Base-by-base conservation (phyloP, 1,140 invertebrate genomes). In the Drosophila grimshawi region DNA sequence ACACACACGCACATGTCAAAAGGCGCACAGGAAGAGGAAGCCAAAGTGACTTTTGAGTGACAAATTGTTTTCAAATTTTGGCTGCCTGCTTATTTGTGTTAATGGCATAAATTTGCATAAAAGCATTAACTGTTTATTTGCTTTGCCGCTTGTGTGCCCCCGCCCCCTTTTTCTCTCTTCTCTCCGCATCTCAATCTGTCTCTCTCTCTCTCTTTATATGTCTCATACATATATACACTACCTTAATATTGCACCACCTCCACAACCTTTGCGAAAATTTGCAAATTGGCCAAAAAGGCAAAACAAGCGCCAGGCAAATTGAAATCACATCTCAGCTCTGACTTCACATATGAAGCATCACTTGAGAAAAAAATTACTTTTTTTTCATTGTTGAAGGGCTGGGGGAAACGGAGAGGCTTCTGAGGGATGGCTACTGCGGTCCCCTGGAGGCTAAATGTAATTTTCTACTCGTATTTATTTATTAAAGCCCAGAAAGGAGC, bases 51-150 rank as follows among this genome's bases (percentile, higher is more conserved):
- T 89, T 90, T 89, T 89, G 85, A 89, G 85, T 89, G 85, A 89
- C 85, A 89, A 89, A 89, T 89, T 89, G 86, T 89, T 89, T 89
- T 90, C 76, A 90, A 90, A 89, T 90, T 88, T 90, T 65, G 49
- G 66, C 76, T 77, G 77, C 68, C 66, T 73, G 80, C 83, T 89
- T 86, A 86, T 86, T 88, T 86, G 83, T 88, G 85, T 90, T 89
- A 89, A 89, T 89, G 85, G 85, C 86, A 89, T 89, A 89, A 89
- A 89, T 89, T 89, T 89, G 86, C 85, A 89, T 89, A 89, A 89
- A 89, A 89, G 81, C 85, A 89, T 89, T 89, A 89, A 89, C 85
- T 89, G 85, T 89, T 89, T 89, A 89, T 89, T 89, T 89, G 80
- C 75, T 81, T 90, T 89, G 64, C 85, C 70, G 83, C 80, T 82